Evolutionary conservation across 2,888 invertebrate genomes (phyloP).

Genomic region (Apamea epomidion): DNA sequence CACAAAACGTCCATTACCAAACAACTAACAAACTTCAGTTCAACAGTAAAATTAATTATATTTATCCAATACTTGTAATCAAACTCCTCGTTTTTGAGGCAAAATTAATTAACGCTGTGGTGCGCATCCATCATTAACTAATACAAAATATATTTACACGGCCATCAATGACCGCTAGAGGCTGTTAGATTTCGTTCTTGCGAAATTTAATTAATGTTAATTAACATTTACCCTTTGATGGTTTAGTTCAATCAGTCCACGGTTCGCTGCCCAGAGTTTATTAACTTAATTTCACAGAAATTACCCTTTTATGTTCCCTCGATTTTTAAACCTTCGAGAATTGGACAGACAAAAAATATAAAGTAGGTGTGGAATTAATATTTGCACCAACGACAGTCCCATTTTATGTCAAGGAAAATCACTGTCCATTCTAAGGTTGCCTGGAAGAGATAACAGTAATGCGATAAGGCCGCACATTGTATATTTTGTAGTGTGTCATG

Average conservation of each 20-base stretch:
- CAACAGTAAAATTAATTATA: background rate
- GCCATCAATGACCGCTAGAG: conserved; percentile 36
- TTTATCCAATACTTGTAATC: conserved; percentile 5
- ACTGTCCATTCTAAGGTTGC: too few species aligned
- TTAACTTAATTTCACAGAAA: conserved; percentile 47
- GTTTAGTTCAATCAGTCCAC: conserved; percentile 32
- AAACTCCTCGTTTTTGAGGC: background rate
- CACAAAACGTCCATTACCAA: background rate
- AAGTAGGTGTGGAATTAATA: background rate
- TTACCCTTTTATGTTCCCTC: conserved; percentile 1
- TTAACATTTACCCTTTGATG: conserved; percentile 61
- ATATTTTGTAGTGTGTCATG: too few species aligned
- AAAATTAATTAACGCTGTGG: conserved; percentile 18
- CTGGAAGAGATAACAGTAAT: too few species aligned
- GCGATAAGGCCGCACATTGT: too few species aligned
- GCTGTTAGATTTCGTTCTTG: conserved; percentile 48
- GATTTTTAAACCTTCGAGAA: background rate
- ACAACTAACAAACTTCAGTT: background rate
- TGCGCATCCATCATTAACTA: background rate
- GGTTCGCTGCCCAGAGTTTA: conserved; percentile 29
- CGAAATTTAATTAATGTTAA: conserved; percentile 60
- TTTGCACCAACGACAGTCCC: too few species aligned
- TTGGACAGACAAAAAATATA: background rate
- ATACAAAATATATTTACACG: conserved; percentile 42
- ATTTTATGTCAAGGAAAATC: too few species aligned